Base-by-base conservation (phyloP, 1,140 invertebrate species). In the Micrasema longulum region DNA sequence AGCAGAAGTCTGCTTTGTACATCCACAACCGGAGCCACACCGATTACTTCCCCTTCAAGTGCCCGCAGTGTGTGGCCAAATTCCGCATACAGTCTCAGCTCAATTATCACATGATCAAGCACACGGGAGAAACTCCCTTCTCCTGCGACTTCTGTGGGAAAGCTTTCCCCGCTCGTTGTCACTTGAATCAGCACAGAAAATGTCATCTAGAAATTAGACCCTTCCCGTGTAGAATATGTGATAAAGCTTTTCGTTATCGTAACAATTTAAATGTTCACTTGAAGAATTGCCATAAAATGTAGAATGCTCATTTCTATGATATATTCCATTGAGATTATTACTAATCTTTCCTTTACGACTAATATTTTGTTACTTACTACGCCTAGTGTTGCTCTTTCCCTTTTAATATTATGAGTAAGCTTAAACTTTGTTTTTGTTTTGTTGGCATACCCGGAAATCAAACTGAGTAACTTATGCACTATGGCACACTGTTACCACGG, bases 111-210 rank as follows among this genome's bases (percentile, higher is more conserved):
- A 76, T 86, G 2, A 85, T 88, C 0, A 85, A 86, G 53, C 91
- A 93, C 78, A 89, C 88, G 9, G 85, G 88, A 7, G 89, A 92
- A 66, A 86, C 90, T 67, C 90, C 91, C 2, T 89, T 88, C 79
- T 80, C 80, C 2, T 93, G 91, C 78, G 82, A 84, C 6, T 78
- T 87, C 9, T 93, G 92, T 78, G 83, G 84, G 2, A 87, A 87
- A 64, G 72, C 79, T 2, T 92, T 90, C 75, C 79, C 86, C 2
- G 83, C 86, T 23, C 83, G 83, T 35, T 88, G 90, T 64, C 90
- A 91, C 20, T 78, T 92, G 2, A 90, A 88, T 76, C 86, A 87
- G 6, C 91, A 84, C 75, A 47, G 36, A 5, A 73, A 76, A 86
- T 76, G 78, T 83, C 66, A 84, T 82, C 57, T 64, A 2, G 68